Evolutionary conservation across 2,113 vertebrate genomes (phyloP), one percentile per base, ranked within the genome.

Genomic region (Fulmarus glacialis): DNA sequence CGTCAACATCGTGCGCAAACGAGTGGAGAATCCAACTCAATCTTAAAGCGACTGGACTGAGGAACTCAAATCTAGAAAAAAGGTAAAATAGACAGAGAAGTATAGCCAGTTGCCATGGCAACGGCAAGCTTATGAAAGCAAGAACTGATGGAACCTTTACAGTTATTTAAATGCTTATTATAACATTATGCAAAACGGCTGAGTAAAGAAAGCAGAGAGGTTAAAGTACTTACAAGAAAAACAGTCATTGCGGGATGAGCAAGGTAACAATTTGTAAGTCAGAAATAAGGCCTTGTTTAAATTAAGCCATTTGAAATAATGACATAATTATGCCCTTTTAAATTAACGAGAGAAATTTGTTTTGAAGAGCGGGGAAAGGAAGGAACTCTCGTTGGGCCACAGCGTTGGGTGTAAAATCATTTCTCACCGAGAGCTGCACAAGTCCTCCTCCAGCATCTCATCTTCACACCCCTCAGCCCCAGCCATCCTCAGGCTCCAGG

Each of bases 131-230:
- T 78, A 93, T 81, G 93, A 97, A 98, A 97, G 97, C 79, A 96
- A 50, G 70, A 90, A 94, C 90, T 97, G 96, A 96, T 87, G 94
- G 92, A 96, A 97, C 84, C 94, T 98, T 97, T 95, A 80, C 92
- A 96, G 96, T 98, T 97, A 96, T 95, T 97, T 89, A 95, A 97
- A 97, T 97, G 96, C 97, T 97, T 94, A 97, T 98, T 97, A 95
- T 60, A 97, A 93, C 59, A n/a, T 96, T 90, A 97, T 95, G 94
- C 94, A 96, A 94, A 97, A 59, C 9, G 8, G 82, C 12, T 1
- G 59, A 82, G 93, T 66, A n/a, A 38, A 84, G 92, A 23, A 59
- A 90, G 96, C 72, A 4, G 72, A n/a, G 53, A 80, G 91, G 96
- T 94, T 79, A 94, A 71, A 15, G 2, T 8, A 64, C 89, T 68